Conservation (phyloP, 1,140 invertebrate genomes). For the Dysdera silvatica region DNA sequence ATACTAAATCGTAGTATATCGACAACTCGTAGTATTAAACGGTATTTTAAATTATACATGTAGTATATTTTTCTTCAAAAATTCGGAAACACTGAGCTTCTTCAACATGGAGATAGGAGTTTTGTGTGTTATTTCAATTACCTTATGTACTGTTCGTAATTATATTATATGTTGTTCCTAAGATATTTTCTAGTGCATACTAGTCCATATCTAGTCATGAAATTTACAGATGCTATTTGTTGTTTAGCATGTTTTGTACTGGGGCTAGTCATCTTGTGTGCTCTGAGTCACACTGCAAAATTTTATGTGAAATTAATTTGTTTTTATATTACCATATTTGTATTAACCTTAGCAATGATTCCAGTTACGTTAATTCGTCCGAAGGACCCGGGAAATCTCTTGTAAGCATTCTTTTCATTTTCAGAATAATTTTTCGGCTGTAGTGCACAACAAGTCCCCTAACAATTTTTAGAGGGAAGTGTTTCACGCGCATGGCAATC, state of each 20-base stretch:
- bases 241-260: slow-evolving; percentile 3
- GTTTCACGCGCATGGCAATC: neutral
- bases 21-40: too few species aligned
- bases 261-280: slow-evolving; percentile 10
- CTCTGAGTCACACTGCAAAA: slow-evolving; percentile 10
- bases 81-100: too few species aligned
- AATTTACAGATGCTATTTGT: slow-evolving; percentile 8
- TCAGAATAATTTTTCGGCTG: neutral
- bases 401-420: slow-evolving; percentile 10
- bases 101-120: too few species aligned
- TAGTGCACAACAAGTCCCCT: neutral
- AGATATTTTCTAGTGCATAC: too few species aligned
- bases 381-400: slow-evolving; percentile 13
- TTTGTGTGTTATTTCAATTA: too few species aligned
- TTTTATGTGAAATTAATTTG: slow-evolving; percentile 24
- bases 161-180: too few species aligned
- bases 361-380: slow-evolving; percentile 16
- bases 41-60: too few species aligned
- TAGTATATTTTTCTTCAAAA: too few species aligned
- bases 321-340: slow-evolving; percentile 25
- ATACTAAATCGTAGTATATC: too few species aligned
- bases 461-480: neutral
- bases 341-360: slow-evolving; percentile 13
- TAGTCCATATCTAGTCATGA: slow-evolving; percentile 16
- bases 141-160: too few species aligned